Conservation (phyloP, 2,888 invertebrate genomes). For the Cepaea hortensis region DNA sequence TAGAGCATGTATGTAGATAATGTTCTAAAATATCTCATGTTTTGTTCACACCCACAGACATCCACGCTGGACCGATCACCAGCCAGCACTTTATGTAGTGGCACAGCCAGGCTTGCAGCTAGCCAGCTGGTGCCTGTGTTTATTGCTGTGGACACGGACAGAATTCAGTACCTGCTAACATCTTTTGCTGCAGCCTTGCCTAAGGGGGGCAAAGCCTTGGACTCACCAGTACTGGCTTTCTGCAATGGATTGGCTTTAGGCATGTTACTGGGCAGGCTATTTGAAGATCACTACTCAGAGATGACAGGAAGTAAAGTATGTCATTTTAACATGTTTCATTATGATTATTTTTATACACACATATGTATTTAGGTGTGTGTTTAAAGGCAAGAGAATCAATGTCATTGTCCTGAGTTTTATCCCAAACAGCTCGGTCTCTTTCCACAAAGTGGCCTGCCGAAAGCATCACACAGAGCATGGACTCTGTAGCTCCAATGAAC, state of each 20-base stretch:
- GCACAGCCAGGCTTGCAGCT: conserved; percentile 63
- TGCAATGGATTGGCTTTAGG: conserved; percentile 67
- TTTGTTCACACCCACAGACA: conserved; percentile 51
- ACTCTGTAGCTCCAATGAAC: too few relatives aligned
- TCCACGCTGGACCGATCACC: conserved; percentile 61
- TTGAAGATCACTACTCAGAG: conserved; percentile 68
- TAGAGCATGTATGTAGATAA: neutral
- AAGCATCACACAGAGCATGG: too few relatives aligned
- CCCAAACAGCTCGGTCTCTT: too few relatives aligned
- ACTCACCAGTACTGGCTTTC: conserved; percentile 61
- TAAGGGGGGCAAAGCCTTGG: conserved; percentile 57
- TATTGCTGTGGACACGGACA: conserved; percentile 58
- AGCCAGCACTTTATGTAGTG: conserved; percentile 65
- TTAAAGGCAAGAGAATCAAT: too few relatives aligned
- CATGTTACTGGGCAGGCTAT: conserved; percentile 61
- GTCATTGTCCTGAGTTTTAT: too few relatives aligned
- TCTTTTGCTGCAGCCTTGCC: conserved; percentile 60
- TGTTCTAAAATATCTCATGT: neutral
- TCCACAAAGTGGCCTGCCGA: too few relatives aligned
- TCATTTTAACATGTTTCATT: neutral
- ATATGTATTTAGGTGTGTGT: neutral
- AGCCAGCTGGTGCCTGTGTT: conserved; percentile 63
- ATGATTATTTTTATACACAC: neutral
- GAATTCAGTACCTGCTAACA: conserved; percentile 58
- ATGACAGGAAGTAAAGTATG: conserved; percentile 65